A percentile compares a stretch with the other conserved stretches of the same genome.
Evolutionary conservation across 1,140 invertebrate genomes (phyloP).

Genomic region (Drosophila albomicans): DNA sequence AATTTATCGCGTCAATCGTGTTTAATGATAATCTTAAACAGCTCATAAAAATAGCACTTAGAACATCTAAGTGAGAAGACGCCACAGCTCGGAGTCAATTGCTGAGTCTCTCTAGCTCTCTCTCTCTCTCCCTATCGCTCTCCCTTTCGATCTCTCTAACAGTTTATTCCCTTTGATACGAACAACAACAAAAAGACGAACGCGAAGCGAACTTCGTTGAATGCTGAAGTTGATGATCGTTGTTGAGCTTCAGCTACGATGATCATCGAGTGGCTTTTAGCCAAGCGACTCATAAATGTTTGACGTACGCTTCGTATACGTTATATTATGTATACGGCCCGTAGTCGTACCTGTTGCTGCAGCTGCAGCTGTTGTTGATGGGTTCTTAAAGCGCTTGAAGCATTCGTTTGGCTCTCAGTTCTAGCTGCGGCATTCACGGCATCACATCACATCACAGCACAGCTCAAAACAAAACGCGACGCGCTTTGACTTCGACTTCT

Average conservation of each 20-base stretch:
- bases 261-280: no score
- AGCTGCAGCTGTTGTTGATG: slow-evolving; percentile 33
- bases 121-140: not conserved
- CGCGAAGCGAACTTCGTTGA: no score
- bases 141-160: not conserved
- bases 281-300: not conserved
- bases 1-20: not conserved
- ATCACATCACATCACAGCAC: slow-evolving; percentile 44
- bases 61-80: not conserved
- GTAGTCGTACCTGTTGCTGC: not conserved
- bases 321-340: not conserved
- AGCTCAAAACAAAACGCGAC: slow-evolving; percentile 17
- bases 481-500: not conserved
- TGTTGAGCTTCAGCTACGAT: not conserved
- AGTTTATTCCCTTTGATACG: no score
- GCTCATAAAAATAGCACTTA: not conserved
- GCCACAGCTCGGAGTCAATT: not conserved
- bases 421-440: slow-evolving; percentile 75
- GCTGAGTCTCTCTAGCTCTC: not conserved
- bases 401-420: slow-evolving; percentile 57
- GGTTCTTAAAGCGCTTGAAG: slow-evolving; percentile 75
- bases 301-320: not conserved
- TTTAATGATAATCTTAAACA: not conserved
- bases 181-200: no score
- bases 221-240: not conserved